Conservation (phyloP, 2,888 invertebrate species). For the Cephonodes hylas region DNA sequence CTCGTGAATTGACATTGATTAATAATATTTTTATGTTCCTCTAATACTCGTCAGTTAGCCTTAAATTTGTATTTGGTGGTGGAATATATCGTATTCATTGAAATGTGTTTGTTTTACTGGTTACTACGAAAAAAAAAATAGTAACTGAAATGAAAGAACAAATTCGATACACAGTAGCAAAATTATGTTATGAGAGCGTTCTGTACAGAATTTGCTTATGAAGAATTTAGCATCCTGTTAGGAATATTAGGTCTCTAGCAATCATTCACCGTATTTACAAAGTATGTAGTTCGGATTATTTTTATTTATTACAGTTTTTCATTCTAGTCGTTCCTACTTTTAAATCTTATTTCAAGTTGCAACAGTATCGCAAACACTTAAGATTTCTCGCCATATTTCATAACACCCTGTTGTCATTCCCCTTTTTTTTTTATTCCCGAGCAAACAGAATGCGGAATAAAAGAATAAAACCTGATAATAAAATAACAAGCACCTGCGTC, state of each 20-base stretch:
- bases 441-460: constrained; percentile 4
- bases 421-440: not conserved
- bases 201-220: too few relatives aligned
- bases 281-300: too few relatives aligned
- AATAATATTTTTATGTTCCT: not conserved
- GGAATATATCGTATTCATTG: not conserved
- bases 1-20: not conserved
- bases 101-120: not conserved
- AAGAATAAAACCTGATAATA: constrained; percentile 26
- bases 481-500: constrained; percentile 37
- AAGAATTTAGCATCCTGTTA: too few relatives aligned
- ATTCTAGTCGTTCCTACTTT: not conserved
- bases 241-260: too few relatives aligned
- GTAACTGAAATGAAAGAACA: too few relatives aligned
- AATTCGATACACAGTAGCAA: too few relatives aligned
- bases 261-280: too few relatives aligned
- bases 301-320: not conserved
- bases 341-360: not conserved
- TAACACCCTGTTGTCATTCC: not conserved
- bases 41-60: not conserved
- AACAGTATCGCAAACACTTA: not conserved
- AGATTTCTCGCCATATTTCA: not conserved
- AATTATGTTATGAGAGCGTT: too few relatives aligned
- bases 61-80: not conserved
- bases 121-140: too few relatives aligned